Evolutionary conservation across 2,113 vertebrate genomes (phyloP).

Genomic region (Chlamydotis undulata): DNA sequence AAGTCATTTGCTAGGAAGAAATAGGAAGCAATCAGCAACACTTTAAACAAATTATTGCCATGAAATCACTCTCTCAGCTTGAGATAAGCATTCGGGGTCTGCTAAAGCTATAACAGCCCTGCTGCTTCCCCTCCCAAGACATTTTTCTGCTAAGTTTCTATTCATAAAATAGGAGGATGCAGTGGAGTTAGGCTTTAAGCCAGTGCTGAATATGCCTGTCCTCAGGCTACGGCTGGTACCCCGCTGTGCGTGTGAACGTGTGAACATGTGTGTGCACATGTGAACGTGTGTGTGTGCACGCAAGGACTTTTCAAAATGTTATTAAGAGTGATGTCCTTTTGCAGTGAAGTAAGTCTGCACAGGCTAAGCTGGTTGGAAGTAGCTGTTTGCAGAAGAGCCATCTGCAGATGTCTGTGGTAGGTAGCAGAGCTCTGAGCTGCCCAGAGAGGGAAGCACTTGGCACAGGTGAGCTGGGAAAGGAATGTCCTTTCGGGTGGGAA

Average conservation of each 20-base stretch:
- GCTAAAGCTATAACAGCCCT: conserved; percentile 69
- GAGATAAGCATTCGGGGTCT: conserved; percentile 69
- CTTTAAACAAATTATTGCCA: conserved; percentile 78
- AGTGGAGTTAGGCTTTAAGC: background rate
- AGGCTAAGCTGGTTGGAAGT: background rate
- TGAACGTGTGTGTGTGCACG: background rate
- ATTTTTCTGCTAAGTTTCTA: conserved; percentile 2
- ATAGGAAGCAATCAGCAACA: conserved; percentile 82
- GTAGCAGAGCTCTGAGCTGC: background rate
- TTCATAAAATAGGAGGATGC: conserved; percentile 41
- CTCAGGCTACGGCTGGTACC: background rate
- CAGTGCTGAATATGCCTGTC: background rate
- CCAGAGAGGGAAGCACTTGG: background rate
- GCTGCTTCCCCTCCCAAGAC: conserved; percentile 5
- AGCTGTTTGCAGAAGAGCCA: background rate
- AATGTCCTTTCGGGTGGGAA: background rate
- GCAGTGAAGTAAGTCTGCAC: background rate
- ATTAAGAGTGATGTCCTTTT: rapidly evolving
- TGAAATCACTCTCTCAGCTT: conserved; percentile 78
- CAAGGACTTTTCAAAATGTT: background rate
- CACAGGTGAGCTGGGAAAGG: conserved; percentile 2
- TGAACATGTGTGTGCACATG: background rate
- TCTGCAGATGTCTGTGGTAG: background rate
- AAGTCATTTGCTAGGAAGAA: conserved; percentile 79
- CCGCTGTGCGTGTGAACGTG: background rate